These are phyloP conservation scores for Glareola pratincola DNA, from an alignment of 2,113 vertebrate species.

Conservation along the genomic window DNA sequence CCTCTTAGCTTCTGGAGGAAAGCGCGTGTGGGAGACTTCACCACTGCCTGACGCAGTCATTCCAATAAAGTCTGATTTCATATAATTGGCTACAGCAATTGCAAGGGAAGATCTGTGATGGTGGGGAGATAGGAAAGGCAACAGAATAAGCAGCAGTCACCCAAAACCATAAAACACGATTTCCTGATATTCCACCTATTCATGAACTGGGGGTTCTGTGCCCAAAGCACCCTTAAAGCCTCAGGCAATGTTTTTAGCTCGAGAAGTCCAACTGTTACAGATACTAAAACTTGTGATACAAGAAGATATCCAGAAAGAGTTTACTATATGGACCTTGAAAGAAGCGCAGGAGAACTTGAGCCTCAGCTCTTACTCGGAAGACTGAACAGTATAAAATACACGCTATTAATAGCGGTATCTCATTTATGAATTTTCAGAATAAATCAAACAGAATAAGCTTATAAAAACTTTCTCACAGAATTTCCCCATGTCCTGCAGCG, in stretches of 20 bases:
- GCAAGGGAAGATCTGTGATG: background rate
- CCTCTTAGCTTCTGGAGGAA: background rate
- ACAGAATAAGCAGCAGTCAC: background rate
- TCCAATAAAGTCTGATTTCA: background rate
- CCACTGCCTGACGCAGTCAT: background rate
- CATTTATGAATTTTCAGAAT: background rate
- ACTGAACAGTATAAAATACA: background rate
- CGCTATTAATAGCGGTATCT: fast-evolving
- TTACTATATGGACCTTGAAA: background rate
- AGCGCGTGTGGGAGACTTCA: background rate
- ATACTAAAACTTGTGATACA: background rate
- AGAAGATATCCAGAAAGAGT: background rate
- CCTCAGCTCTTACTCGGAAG: background rate
- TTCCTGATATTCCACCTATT: background rate
- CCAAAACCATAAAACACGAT: background rate
- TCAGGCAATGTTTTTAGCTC: background rate
- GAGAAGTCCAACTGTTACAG: background rate
- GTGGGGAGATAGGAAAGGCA: background rate
- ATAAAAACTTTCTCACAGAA: background rate
- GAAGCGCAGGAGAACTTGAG: background rate
- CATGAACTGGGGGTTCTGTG: background rate
- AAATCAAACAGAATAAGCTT: background rate
- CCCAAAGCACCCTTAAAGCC: background rate
- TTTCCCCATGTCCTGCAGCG: background rate
- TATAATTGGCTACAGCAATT: background rate